A percentile compares a stretch with the other conserved stretches of the same genome.
These are phyloP conservation scores for Clepsis dumicolana DNA, from an alignment of 2,888 invertebrate species.

Conservation along the genomic window DNA sequence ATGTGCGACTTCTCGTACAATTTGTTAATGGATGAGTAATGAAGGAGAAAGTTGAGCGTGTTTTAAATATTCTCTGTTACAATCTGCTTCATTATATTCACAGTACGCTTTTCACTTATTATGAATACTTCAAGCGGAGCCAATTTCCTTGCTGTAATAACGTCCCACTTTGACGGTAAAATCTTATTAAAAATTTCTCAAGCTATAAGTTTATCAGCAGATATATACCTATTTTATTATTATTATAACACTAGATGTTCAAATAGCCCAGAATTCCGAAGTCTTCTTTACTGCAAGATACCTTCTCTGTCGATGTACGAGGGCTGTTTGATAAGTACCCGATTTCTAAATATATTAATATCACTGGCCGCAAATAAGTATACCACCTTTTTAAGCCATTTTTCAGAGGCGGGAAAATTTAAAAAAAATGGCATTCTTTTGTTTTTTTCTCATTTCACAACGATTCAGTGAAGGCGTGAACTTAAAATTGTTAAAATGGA, in stretches of 20 bases:
- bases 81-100: not conserved
- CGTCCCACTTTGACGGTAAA: slow-evolving; percentile 7
- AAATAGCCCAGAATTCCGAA: not conserved
- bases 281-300: slow-evolving; percentile 15
- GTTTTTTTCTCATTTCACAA: too few relatives aligned
- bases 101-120: not conserved
- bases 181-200: not conserved
- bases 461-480: too few relatives aligned
- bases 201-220: not conserved
- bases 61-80: not conserved
- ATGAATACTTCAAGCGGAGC: not conserved
- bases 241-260: slow-evolving; percentile 11
- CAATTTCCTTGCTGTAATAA: slow-evolving; percentile 13
- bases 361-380: not conserved
- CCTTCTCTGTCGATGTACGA: slow-evolving; percentile 21
- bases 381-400: too few relatives aligned
- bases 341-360: too few relatives aligned
- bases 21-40: not conserved
- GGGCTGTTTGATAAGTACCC: slow-evolving; percentile 15
- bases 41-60: not conserved
- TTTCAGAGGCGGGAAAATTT: too few relatives aligned
- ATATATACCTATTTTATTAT: not conserved
- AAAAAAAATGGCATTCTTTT: too few relatives aligned
- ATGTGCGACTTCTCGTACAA: not conserved
- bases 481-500: too few relatives aligned